Base-by-base conservation (phyloP, 2,113 vertebrate species). In the Rhinopomastus cyanomelas region DNA sequence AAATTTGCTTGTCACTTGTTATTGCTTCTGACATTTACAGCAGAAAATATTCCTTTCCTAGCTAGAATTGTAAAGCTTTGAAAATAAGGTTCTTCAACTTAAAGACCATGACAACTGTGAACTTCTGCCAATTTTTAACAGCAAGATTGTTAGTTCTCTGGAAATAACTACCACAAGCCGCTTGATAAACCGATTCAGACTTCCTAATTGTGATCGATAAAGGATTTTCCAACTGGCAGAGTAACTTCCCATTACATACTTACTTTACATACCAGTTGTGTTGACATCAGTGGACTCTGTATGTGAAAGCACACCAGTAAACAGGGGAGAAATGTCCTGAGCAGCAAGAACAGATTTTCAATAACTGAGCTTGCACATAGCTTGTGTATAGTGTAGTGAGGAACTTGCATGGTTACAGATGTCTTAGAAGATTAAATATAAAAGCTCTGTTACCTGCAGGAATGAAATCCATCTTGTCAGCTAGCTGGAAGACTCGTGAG, bases 391-490 rank as follows among this genome's bases (percentile, higher is more conserved):
- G 51, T 72, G 29, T 25, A 55, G 48, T 8, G 64, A 75, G 89
- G 72, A 89, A 72, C 53, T 82, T 67, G 42, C 83, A 72, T 86
- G 51, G 69, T 56, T 94, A 68, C 46, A 81, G 82, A 69, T 30
- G 67, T 42, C 84, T 42, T 57, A 32, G 78, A 62, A 90, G 66
- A 81, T 90, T 39, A 91, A 95, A 90, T 95, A 79, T 51, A 95
- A 93, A 94, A 81, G 79, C 60, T 49, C 91, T 60, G 75, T 91
- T 94, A 96, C 94, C 91, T 94, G 85, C 69, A 94, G 88, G 85
- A 91, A 80, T 89, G 85, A 94, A 95, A 96, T 94, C 88, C 92
- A 81, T 90, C 88, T 94, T 96, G 95, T 92, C 95, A 96, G 88
- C 89, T 71, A 37, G 60, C 42, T 95, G 84, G 95, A 93, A 95